Evolutionary conservation across 2,888 invertebrate genomes (phyloP).

Genomic region (Penaeus monodon): DNA sequence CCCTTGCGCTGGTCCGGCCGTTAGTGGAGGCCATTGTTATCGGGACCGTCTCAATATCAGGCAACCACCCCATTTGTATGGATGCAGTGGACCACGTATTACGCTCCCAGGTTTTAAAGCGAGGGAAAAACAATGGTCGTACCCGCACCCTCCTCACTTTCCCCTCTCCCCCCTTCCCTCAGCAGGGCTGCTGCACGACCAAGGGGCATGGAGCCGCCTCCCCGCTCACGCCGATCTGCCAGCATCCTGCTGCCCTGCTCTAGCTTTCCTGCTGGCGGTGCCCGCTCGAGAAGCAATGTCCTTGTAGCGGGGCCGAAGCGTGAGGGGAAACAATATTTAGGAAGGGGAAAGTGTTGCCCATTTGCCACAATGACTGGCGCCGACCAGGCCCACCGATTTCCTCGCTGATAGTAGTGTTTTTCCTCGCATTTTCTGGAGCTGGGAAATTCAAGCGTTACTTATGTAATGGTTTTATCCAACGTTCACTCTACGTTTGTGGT

Average conservation of each 20-base stretch:
- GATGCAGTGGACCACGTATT: slow-evolving; percentile 57
- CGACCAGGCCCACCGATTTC: slow-evolving; percentile 54
- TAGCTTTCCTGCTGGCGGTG: not conserved
- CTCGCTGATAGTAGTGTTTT: slow-evolving; percentile 47
- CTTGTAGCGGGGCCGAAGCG: slow-evolving; percentile 26
- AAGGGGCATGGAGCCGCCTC: not conserved
- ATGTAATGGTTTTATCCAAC: slow-evolving; percentile 47
- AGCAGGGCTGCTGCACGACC: not conserved
- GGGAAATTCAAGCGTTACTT: slow-evolving; percentile 44
- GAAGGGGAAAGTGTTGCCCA: slow-evolving; percentile 52
- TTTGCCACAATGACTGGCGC: slow-evolving; percentile 58
- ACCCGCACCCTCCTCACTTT: slow-evolving; percentile 4
- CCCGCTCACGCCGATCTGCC: not conserved
- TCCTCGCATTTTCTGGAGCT: slow-evolving; percentile 44
- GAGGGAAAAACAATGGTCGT: slow-evolving; percentile 48
- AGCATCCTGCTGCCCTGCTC: not conserved
- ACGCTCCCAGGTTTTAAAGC: slow-evolving; percentile 57
- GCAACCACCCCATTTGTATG: slow-evolving; percentile 60
- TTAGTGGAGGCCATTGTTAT: slow-evolving; percentile 59
- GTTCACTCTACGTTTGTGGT: not conserved
- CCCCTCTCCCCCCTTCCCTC: not conserved
- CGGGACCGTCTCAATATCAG: slow-evolving; percentile 60
- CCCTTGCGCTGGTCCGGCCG: slow-evolving; percentile 30
- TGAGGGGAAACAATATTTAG: slow-evolving; percentile 56
- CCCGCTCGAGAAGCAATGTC: not conserved